Percentiles rank a stretch among this genome's conserved stretches.
phyloP scores from a whole-genome alignment of 2,113 vertebrate species.

The Cettia cetti region DNA sequence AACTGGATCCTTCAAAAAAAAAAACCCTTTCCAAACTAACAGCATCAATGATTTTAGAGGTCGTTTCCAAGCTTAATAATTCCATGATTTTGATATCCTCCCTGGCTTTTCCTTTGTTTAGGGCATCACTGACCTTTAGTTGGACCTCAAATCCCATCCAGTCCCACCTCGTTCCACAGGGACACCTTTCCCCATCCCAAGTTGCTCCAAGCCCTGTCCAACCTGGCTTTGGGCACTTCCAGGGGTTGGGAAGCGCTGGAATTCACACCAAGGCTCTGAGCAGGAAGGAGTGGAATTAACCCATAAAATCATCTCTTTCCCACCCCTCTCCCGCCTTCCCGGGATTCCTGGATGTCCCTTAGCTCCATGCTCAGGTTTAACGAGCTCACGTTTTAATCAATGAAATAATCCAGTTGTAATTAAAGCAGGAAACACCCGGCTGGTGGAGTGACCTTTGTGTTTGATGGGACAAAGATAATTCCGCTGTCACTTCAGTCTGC shows the following conservation, averaged over 20 bases:
- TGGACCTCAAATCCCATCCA: background rate
- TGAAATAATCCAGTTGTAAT: constrained; percentile 24
- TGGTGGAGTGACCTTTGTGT: constrained; percentile 34
- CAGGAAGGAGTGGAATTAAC: background rate
- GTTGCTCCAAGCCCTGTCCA: background rate
- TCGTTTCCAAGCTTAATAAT: background rate
- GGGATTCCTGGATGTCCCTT: background rate
- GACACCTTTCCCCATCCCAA: background rate
- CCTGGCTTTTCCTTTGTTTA: background rate
- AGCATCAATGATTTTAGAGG: background rate
- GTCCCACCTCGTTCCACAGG: background rate
- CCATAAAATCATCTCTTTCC: background rate
- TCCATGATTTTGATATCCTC: background rate
- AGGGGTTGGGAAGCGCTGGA: background rate
- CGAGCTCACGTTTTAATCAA: constrained; percentile 11
- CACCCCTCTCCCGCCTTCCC: background rate
- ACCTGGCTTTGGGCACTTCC: background rate
- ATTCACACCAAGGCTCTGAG: background rate
- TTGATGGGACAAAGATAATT: constrained; percentile 46
- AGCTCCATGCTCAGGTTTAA: background rate
- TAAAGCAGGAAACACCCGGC: constrained; percentile 35
- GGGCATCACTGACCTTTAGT: background rate
- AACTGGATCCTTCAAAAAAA: background rate
- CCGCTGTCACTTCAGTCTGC: constrained; percentile 22
- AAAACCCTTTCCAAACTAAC: accelerated